Percentiles rank a stretch among this genome's conserved stretches.
Conservation (phyloP, 2,797 vertebrate genomes). For the Phaenicophaeus curvirostris region DNA sequence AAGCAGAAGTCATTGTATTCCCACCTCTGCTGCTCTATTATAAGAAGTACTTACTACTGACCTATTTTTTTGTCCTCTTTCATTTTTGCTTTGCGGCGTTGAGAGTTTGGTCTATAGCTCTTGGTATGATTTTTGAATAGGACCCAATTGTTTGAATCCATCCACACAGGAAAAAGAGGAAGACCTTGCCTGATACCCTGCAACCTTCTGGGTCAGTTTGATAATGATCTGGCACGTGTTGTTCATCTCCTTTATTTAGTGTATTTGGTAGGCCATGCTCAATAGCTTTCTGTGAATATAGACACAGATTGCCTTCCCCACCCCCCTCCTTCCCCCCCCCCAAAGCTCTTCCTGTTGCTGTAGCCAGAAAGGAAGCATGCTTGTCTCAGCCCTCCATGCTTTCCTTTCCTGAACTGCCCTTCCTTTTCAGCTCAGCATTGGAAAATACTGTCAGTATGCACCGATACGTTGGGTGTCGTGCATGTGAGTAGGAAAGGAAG, state of each 20-base stretch:
- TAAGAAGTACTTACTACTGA: not conserved
- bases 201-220: not conserved
- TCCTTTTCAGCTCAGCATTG: not conserved
- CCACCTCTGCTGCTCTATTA: not conserved
- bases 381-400: not conserved
- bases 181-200: not conserved
- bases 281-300: not conserved
- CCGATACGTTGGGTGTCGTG: rapidly evolving
- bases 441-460: not conserved
- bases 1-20: not conserved
- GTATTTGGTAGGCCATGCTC: not conserved
- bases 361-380: not conserved
- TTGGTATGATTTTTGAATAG: not conserved
- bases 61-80: not conserved
- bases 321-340: rapidly evolving
- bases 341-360: not conserved
- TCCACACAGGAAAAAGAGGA: not conserved
- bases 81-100: not conserved
- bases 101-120: not conserved
- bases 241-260: not conserved
- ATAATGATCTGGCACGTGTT: not conserved
- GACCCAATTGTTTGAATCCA: not conserved
- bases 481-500: not conserved
- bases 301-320: not conserved
- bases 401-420: not conserved